A percentile compares a stretch with the other conserved stretches of the same genome.
Evolutionary conservation across 1,140 invertebrate species (phyloP).

Genomic region (Mamestra configurata): DNA sequence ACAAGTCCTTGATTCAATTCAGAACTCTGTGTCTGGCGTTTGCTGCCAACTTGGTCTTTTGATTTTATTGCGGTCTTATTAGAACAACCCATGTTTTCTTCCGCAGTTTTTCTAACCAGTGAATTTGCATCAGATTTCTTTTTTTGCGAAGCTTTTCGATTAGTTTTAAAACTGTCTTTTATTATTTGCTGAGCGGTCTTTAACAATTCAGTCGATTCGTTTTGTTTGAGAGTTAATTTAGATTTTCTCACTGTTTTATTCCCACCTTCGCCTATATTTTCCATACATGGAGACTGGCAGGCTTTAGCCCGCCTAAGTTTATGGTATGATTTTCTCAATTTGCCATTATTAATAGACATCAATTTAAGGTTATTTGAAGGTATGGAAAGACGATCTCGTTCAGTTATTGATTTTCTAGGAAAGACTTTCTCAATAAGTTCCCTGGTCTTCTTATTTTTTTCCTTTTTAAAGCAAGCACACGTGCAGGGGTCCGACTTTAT

Average conservation of each 20-base stretch:
- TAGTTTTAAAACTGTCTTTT: neutral
- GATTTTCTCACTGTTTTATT: neutral
- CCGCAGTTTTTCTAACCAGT: neutral
- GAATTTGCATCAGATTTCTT: neutral
- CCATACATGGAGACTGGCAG: neutral
- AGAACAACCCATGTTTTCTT: neutral
- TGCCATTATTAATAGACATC: neutral
- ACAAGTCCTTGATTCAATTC: neutral
- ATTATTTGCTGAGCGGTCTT: neutral
- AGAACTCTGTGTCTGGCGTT: neutral
- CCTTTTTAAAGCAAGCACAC: constrained; percentile 64
- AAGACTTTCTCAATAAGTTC: neutral
- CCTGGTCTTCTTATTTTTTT: neutral
- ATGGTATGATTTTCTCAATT: constrained; percentile 11
- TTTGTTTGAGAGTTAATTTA: neutral
- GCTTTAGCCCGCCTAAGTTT: constrained; percentile 13
- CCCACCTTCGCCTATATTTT: constrained; percentile 4
- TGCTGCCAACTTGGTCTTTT: neutral
- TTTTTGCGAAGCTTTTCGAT: neutral
- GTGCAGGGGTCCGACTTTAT: constrained; percentile 73
- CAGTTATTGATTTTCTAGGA: neutral
- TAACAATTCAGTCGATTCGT: neutral
- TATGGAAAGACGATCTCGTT: neutral
- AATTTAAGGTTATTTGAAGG: neutral
- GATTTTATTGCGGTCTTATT: neutral